phyloP scores from a whole-genome alignment of 2,797 vertebrate genomes.

The Margarornis squamiger region DNA sequence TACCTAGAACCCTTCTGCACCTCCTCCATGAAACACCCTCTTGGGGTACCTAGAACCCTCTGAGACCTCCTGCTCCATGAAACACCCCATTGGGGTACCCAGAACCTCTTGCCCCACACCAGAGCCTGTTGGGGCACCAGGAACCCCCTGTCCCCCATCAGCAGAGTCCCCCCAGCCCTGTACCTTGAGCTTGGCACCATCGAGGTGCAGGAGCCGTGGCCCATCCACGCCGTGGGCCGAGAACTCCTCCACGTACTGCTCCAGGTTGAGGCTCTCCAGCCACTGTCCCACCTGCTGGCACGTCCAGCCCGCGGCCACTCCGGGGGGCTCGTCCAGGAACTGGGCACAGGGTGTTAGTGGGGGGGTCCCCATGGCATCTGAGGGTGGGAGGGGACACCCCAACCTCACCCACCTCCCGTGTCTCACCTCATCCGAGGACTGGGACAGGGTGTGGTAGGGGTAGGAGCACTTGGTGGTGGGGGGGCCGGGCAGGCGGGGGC shows the following conservation, averaged over 20 bases:
- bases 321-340: conserved; percentile 82
- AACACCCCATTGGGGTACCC: not conserved
- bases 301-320: conserved; percentile 80
- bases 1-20: not conserved
- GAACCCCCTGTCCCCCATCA: not conserved
- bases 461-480: conserved; percentile 81
- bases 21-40: accelerated
- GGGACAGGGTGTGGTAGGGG: conserved; percentile 87
- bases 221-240: conserved; percentile 81
- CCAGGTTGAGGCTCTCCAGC: conserved; percentile 86
- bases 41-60: not conserved
- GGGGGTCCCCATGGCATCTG: accelerated
- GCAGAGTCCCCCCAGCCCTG: not conserved
- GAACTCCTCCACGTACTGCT: conserved; percentile 83
- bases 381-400: not conserved
- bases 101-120: not conserved
- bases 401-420: accelerated
- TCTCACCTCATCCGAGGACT: conserved; percentile 88
- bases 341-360: not conserved
- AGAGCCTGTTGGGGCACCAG: not conserved
- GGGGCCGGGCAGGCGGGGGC: conserved; percentile 76
- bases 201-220: conserved; percentile 82
- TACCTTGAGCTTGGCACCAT: conserved; percentile 86
- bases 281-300: conserved; percentile 89
- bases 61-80: not conserved